phyloP scores from a whole-genome alignment of 2,113 vertebrate species.

The Thunnus thynnus region DNA sequence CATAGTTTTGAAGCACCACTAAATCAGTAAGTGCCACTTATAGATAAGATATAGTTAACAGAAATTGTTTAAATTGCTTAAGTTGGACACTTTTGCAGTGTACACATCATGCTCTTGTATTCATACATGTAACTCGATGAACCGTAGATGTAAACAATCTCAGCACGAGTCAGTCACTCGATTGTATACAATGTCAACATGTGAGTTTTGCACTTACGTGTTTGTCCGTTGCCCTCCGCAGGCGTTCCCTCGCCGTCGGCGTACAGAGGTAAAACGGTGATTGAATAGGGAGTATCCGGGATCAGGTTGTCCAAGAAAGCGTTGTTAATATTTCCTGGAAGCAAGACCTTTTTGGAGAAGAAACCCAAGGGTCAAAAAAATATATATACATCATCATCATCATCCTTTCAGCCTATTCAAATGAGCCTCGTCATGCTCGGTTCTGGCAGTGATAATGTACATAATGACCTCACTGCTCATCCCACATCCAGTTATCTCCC shows the following conservation, averaged over 20 bases:
- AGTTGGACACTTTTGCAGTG: neutral
- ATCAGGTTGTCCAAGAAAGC: slow-evolving; percentile 91
- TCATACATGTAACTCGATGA: neutral
- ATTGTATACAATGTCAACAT: neutral
- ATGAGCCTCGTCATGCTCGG: slow-evolving; percentile 18
- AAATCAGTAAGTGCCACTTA: neutral
- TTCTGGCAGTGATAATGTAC: slow-evolving; percentile 70
- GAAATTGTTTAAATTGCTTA: neutral
- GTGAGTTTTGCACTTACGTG: slow-evolving; percentile 84
- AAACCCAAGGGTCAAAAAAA: slow-evolving; percentile 13
- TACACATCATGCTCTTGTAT: neutral
- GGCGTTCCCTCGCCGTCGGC: slow-evolving; percentile 91
- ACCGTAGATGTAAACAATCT: neutral
- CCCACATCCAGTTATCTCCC: slow-evolving; percentile 43
- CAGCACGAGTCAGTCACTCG: neutral
- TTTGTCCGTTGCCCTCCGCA: slow-evolving; percentile 87
- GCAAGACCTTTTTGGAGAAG: slow-evolving; percentile 86
- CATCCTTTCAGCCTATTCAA: slow-evolving; percentile 14
- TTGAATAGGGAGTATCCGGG: slow-evolving; percentile 91
- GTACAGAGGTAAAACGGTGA: slow-evolving; percentile 90
- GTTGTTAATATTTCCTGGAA: slow-evolving; percentile 88
- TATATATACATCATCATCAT: neutral
- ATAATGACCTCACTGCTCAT: slow-evolving; percentile 79
- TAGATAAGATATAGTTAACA: neutral
- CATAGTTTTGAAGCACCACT: no score